Evolutionary conservation across 2,888 invertebrate genomes (phyloP).

Genomic region (Hydroisotoma schaefferi): DNA sequence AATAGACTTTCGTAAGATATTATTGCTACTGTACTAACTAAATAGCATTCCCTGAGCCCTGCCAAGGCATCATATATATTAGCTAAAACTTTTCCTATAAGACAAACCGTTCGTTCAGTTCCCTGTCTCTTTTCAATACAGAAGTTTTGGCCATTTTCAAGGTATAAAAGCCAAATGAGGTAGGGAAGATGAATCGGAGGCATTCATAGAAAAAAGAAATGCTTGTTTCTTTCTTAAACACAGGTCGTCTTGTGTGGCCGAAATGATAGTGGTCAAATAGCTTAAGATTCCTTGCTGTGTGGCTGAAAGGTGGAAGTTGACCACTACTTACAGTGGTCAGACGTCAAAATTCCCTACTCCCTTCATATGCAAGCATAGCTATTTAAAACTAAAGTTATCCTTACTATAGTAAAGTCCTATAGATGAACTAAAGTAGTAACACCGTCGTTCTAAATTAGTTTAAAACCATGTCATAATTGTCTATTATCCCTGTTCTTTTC

Average conservation of each 20-base stretch:
- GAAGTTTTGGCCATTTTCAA: too few species aligned
- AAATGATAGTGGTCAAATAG: conserved; percentile 33
- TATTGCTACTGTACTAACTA: too few species aligned
- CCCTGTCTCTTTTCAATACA: too few species aligned
- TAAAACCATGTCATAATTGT: conserved; percentile 18
- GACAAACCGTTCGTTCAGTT: too few species aligned
- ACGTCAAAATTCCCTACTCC: neutral
- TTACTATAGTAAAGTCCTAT: too few species aligned
- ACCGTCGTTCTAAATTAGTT: conserved; percentile 15
- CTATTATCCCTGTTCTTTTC: conserved; percentile 4
- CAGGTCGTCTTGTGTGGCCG: conserved; percentile 31
- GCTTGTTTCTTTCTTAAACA: neutral
- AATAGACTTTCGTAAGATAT: too few species aligned
- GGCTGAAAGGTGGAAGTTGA: conserved; percentile 36
- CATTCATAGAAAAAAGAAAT: neutral
- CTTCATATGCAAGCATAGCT: too few species aligned
- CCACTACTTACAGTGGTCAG: conserved; percentile 5
- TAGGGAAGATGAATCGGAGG: neutral
- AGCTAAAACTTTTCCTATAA: too few species aligned
- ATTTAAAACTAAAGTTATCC: too few species aligned
- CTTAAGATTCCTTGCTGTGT: conserved; percentile 36
- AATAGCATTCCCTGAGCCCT: too few species aligned
- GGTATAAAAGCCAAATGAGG: too few species aligned
- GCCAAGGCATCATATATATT: too few species aligned
- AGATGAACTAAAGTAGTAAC: conserved; percentile 9